Percentiles rank a stretch among this genome's conserved stretches.
Evolutionary conservation across 2,113 vertebrate species (phyloP).

Genomic region (Haemorhous mexicanus): DNA sequence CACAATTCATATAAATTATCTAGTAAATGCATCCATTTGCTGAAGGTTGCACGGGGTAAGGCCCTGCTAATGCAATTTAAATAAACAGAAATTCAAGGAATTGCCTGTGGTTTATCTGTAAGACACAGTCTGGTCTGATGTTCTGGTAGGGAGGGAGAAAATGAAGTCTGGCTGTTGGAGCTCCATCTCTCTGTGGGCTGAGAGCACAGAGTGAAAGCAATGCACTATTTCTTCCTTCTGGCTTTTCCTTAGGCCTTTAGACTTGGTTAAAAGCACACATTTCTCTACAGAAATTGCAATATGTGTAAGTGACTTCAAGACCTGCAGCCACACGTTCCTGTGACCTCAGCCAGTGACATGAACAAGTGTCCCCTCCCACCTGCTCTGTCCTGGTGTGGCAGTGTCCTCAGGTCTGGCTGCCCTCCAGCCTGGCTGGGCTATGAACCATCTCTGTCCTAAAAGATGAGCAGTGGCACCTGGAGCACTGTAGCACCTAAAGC

Average conservation of each 20-base stretch:
- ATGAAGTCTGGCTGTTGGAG: background rate
- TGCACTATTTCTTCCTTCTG: background rate
- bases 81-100: background rate
- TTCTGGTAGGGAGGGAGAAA: background rate
- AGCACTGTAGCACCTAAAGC: rapidly evolving
- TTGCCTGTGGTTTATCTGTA: background rate
- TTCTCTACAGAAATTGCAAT: rapidly evolving
- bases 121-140: rapidly evolving
- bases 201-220: background rate
- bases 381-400: background rate
- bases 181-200: background rate
- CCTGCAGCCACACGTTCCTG: background rate
- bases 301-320: background rate
- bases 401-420: rapidly evolving
- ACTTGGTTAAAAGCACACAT: rapidly evolving
- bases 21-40: background rate
- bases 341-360: background rate
- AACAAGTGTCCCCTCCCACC: background rate
- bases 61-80: background rate
- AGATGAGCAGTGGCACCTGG: background rate
- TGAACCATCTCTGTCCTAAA: background rate
- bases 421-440: rapidly evolving
- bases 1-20: background rate
- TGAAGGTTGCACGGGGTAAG: background rate
- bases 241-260: background rate